Evolutionary conservation across 2,888 invertebrate genomes (phyloP).

Genomic region (Cryptocheilus praepositus): DNA sequence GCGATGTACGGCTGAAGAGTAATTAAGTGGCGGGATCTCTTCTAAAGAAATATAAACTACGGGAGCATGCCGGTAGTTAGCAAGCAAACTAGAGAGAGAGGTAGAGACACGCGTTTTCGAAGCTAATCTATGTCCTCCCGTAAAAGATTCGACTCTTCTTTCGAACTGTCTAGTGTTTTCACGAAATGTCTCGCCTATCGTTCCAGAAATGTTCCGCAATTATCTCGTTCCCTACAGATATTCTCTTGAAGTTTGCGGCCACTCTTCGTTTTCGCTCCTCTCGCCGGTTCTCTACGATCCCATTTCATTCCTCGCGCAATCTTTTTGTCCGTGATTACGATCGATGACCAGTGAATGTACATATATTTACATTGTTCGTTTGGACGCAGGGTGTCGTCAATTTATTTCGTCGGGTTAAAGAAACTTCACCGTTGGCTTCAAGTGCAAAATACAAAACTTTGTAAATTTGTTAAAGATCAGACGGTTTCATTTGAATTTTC

Average conservation of each 20-base stretch:
- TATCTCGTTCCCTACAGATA: constrained; percentile 3
- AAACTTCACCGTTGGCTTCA: too few species aligned
- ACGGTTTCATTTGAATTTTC: too few species aligned
- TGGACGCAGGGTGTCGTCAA: too few species aligned
- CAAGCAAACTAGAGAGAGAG: constrained; percentile 66
- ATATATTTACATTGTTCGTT: background rate
- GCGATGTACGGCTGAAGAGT: constrained; percentile 48
- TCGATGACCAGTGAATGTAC: constrained; percentile 22
- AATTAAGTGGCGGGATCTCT: constrained; percentile 56
- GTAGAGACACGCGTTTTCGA: constrained; percentile 17
- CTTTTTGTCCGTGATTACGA: constrained; percentile 27
- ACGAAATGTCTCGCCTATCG: too few species aligned
- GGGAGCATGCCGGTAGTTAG: constrained; percentile 72
- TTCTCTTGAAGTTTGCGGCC: constrained; percentile 25
- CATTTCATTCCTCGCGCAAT: constrained; percentile 25
- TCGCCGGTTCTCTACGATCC: constrained; percentile 20
- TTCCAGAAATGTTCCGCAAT: too few species aligned
- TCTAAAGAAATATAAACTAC: constrained; percentile 70
- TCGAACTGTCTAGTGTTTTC: too few species aligned
- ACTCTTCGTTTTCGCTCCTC: constrained; percentile 21
- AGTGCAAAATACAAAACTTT: too few species aligned
- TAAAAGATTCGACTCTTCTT: too few species aligned
- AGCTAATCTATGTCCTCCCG: constrained; percentile 12
- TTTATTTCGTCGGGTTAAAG: too few species aligned
- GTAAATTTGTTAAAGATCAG: too few species aligned